A percentile compares a stretch with the other conserved stretches of the same genome.
phyloP scores from a whole-genome alignment of 2,888 invertebrate genomes.

The Sphecodes monilicornis region DNA sequence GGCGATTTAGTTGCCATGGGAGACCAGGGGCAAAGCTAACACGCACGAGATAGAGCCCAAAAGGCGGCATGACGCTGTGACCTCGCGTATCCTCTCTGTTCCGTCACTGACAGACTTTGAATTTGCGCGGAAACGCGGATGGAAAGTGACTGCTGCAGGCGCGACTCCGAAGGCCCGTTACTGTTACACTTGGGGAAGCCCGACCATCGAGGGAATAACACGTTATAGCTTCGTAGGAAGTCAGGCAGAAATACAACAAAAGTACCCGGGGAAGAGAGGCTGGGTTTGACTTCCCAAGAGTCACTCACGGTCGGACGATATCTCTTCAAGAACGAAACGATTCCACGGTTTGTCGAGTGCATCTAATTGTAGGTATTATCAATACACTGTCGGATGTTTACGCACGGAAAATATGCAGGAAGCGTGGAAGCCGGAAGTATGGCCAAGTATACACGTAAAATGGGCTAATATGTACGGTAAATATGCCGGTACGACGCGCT shows the following conservation, averaged over 20 bases:
- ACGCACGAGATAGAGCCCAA: constrained; percentile 16
- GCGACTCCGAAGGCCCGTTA: constrained; percentile 50
- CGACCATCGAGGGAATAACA: constrained; percentile 50
- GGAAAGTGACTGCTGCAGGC: constrained; percentile 69
- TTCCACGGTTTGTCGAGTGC: constrained; percentile 44
- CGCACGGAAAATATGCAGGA: neutral
- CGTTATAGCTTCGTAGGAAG: constrained; percentile 47
- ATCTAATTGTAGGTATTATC: constrained; percentile 45
- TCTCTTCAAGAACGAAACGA: constrained; percentile 24
- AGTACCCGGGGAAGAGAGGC: constrained; percentile 16
- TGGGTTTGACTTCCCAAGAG: constrained; percentile 43
- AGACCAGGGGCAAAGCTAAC: constrained; percentile 27
- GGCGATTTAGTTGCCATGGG: constrained; percentile 41
- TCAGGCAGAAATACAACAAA: constrained; percentile 53
- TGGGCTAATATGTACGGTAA: neutral
- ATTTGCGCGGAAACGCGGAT: constrained; percentile 58
- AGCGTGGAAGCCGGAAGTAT: neutral
- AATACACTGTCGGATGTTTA: neutral
- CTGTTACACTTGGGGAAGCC: constrained; percentile 50
- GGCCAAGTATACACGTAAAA: neutral
- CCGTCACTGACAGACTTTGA: constrained; percentile 69
- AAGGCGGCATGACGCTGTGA: constrained; percentile 26
- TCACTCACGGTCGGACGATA: neutral
- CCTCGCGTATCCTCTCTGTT: constrained; percentile 60
- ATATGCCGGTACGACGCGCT: neutral